Conservation (phyloP, 2,113 vertebrate species). For the Oreochromis tanganicae region DNA sequence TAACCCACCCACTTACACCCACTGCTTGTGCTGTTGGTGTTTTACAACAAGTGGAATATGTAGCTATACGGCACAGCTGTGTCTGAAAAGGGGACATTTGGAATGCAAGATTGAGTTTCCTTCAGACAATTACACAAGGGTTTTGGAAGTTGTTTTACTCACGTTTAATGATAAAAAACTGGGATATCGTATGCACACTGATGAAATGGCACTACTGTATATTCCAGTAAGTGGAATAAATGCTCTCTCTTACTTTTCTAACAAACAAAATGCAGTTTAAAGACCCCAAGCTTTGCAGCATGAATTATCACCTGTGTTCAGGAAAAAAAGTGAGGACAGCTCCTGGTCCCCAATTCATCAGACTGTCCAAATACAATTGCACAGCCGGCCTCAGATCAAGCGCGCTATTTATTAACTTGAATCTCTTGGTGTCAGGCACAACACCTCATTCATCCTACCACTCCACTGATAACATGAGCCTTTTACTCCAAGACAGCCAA, state of each 20-base stretch:
- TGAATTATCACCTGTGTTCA: conserved; percentile 50
- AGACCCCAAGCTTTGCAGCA: background rate
- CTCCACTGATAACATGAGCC: conserved; percentile 36
- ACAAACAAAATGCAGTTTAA: conserved; percentile 6
- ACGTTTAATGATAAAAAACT: background rate
- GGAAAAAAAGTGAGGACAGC: conserved; percentile 40
- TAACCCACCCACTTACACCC: background rate
- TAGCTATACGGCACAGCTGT: background rate
- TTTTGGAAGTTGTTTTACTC: background rate
- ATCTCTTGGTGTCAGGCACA: conserved; percentile 43
- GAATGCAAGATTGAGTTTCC: background rate
- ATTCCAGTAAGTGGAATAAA: background rate
- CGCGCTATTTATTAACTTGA: conserved; percentile 58
- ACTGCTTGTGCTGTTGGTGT: background rate
- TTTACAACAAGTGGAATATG: background rate
- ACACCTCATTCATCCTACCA: conserved; percentile 48
- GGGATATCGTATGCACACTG: background rate
- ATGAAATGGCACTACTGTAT: background rate
- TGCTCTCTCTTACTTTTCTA: background rate
- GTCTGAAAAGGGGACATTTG: background rate
- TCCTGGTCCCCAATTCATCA: conserved; percentile 67
- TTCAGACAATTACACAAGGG: background rate
- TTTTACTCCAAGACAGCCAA: conserved; percentile 39
- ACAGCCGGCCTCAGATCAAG: conserved; percentile 40
- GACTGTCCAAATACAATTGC: conserved; percentile 60